phyloP scores from a whole-genome alignment of 2,113 vertebrate species.

The Cercopithecus mona region DNA sequence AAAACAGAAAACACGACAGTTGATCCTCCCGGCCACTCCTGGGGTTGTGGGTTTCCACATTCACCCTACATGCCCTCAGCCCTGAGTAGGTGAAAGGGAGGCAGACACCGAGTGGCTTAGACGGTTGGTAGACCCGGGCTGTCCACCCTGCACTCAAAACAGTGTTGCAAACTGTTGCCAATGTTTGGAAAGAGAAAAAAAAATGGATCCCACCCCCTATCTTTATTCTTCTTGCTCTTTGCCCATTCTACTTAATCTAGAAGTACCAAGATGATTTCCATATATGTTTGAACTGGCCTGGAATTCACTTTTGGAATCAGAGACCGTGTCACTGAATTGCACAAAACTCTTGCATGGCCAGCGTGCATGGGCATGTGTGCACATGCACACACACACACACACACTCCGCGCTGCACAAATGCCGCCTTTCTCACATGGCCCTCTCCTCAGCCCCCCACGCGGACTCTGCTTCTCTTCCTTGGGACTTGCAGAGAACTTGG shows the following conservation, averaged over 20 bases:
- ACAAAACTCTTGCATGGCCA: background rate
- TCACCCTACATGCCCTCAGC: background rate
- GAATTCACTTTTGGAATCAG: background rate
- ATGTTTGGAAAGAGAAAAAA: background rate
- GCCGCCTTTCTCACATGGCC: background rate
- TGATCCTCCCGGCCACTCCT: fast-evolving
- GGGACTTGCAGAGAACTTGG: background rate
- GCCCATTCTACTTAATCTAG: background rate
- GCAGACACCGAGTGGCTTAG: fast-evolving
- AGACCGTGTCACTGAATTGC: background rate
- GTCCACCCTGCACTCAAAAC: background rate
- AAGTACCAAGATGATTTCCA: background rate
- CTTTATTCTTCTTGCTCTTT: background rate
- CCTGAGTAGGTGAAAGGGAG: background rate
- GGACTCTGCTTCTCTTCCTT: background rate
- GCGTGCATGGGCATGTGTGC: fast-evolving
- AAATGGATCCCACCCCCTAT: background rate
- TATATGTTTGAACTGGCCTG: background rate
- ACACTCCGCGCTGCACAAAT: background rate
- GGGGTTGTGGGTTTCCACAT: background rate
- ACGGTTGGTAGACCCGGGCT: background rate
- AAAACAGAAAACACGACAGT: background rate
- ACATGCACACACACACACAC: fast-evolving
- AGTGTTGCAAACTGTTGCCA: background rate
- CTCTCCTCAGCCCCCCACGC: background rate